These are phyloP conservation scores for Anaspis maculata DNA, from an alignment of 2,888 invertebrate genomes.

Conservation along the genomic window DNA sequence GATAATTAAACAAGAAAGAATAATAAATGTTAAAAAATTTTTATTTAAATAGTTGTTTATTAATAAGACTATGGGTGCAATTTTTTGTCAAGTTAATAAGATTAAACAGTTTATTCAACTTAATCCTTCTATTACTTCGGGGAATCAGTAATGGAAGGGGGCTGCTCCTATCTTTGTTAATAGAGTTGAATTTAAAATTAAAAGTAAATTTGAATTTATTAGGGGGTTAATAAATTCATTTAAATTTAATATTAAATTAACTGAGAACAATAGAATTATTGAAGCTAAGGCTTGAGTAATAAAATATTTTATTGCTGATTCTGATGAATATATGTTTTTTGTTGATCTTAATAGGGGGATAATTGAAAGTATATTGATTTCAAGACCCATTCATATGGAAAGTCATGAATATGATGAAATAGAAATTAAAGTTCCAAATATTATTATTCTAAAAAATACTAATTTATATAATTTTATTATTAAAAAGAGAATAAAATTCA, in stretches of 20 bases:
- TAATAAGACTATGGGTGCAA: conserved; percentile 49
- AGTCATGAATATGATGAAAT: conserved; percentile 43
- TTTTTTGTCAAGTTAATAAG: conserved; percentile 58
- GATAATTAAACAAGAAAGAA: conserved; percentile 44
- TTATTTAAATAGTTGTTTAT: conserved; percentile 4
- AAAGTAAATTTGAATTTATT: conserved; percentile 11
- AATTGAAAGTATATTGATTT: conserved; percentile 55
- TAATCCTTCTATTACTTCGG: conserved; percentile 51
- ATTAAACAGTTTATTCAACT: conserved; percentile 49
- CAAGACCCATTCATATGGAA: conserved; percentile 52
- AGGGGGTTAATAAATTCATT: conserved; percentile 30
- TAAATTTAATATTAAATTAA: conserved; percentile 39
- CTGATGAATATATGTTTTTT: conserved; percentile 45
- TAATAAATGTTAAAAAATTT: conserved; percentile 30
- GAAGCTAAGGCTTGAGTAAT: conserved; percentile 52
- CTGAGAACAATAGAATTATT: conserved; percentile 45
- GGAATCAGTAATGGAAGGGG: conserved; percentile 54
- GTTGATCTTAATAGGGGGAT: conserved; percentile 49
- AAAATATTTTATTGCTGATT: conserved; percentile 56
- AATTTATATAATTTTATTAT: conserved; percentile 46
- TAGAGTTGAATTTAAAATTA: conserved; percentile 26
- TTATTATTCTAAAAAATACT: conserved; percentile 47
- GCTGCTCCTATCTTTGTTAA: conserved; percentile 51
- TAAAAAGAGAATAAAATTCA: conserved; percentile 46
- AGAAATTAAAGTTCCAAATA: conserved; percentile 44